Base-by-base conservation (phyloP, 2,113 vertebrate genomes). In the Callorhinus ursinus region DNA sequence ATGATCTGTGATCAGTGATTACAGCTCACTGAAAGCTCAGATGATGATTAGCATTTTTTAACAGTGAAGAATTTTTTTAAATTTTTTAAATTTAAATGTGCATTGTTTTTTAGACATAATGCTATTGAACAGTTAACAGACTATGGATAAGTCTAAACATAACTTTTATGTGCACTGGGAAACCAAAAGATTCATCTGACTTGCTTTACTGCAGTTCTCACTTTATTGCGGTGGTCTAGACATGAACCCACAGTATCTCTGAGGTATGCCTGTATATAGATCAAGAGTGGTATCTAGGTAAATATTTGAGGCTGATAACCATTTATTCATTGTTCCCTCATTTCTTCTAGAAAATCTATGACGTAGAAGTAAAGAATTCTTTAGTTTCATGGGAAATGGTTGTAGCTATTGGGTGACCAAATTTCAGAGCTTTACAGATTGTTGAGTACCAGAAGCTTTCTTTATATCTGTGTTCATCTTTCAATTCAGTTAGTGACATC, bases 241-340 rank as follows among this genome's bases (percentile, higher is more conserved):
- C 8, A 4, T 9, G 26, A 28, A 9, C 24, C 4, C 74, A 49
- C 42, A 49, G 1, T 18, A 31, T 49, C 7, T 49, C 74, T 0
- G 4, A 31, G 42, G 74, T 77, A 9, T 77, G 74, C 42, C 7
- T 28, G 74, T 42, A 24, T 76, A 82, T 21, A 46, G 59, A 53
- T 69, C 42, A 42, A 59, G 76, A 46, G 33, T 21, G n/a, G 10
- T 83, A 36, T 72, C 42, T 49, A 82, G 86, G 42, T 51, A 42
- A 95, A 61, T 67, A 42, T 74, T 93, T 88, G 80, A 85, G 88
- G 46, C 88, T 36, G 22, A 69, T 67, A 59, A 69, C 81, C 76
- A 13, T 65, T 79, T 82, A 6, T 51, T 55, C 49, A 21, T 67
- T 57, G 7, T 91, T 84, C 61, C 12, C 6, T 83, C 8, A 24